phyloP scores from a whole-genome alignment of 2,797 vertebrate species.

The Dromococcyx pavoninus region DNA sequence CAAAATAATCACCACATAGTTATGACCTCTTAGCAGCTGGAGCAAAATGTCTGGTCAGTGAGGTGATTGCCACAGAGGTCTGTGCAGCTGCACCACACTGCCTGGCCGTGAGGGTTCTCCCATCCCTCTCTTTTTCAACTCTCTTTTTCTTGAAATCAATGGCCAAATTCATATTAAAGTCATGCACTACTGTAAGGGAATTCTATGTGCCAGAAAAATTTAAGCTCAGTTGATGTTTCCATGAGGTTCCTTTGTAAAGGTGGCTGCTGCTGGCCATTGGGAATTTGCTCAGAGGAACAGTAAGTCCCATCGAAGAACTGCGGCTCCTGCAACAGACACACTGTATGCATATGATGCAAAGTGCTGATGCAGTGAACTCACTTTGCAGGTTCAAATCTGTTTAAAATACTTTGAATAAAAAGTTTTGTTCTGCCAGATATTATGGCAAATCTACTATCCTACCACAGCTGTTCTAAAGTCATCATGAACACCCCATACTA shows the following conservation, averaged over 20 bases:
- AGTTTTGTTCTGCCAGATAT: not conserved
- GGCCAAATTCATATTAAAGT: not conserved
- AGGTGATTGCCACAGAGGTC: not conserved
- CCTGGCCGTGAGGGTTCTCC: accelerated
- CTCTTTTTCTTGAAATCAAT: not conserved
- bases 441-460: not conserved
- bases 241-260: not conserved
- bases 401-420: not conserved
- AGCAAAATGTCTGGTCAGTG: not conserved
- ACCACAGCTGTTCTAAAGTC: not conserved
- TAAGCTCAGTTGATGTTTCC: not conserved
- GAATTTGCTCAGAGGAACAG: not conserved
- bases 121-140: not conserved
- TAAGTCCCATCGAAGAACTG: not conserved
- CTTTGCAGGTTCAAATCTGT: not conserved
- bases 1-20: not conserved
- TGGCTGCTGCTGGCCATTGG: not conserved
- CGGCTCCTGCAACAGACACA: accelerated
- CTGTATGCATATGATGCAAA: accelerated
- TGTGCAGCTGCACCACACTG: not conserved
- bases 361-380: accelerated
- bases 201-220: not conserved
- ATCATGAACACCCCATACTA: not conserved
- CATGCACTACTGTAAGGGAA: not conserved
- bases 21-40: not conserved